A percentile compares a stretch with the other conserved stretches of the same genome.
phyloP scores from a whole-genome alignment of 2,888 invertebrate species.

The Polylopha cassiicola region DNA sequence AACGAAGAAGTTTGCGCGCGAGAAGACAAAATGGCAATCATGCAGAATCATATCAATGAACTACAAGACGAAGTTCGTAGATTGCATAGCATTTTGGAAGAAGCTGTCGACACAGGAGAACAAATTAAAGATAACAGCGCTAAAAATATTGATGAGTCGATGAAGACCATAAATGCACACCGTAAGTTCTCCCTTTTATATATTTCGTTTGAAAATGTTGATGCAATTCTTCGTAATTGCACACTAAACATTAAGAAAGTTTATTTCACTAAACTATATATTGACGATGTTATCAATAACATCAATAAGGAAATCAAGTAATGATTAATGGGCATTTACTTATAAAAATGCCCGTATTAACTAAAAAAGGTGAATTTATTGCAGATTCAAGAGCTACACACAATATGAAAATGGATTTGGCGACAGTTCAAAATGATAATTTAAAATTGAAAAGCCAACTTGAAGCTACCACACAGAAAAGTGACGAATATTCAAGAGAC shows the following conservation, averaged over 20 bases:
- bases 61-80: slow-evolving; percentile 55
- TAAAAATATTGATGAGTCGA: slow-evolving; percentile 45
- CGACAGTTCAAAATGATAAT: slow-evolving; percentile 49
- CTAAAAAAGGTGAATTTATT: too few relatives aligned
- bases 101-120: slow-evolving; percentile 50
- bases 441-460: slow-evolving; percentile 43
- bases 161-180: slow-evolving; percentile 58
- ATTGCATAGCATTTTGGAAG: slow-evolving; percentile 44
- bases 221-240: too few relatives aligned
- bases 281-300: too few relatives aligned
- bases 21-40: slow-evolving; percentile 52
- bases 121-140: slow-evolving; percentile 45
- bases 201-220: too few relatives aligned
- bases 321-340: too few relatives aligned
- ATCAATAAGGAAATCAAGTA: too few relatives aligned
- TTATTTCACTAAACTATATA: too few relatives aligned
- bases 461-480: slow-evolving; percentile 40
- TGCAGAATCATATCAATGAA: slow-evolving; percentile 63
- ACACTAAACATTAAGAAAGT: too few relatives aligned
- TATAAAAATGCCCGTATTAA: too few relatives aligned
- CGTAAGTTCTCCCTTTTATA: slow-evolving; percentile 42
- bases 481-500: slow-evolving; percentile 40
- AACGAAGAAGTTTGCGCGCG: slow-evolving; percentile 47
- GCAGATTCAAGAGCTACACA: slow-evolving; percentile 66
- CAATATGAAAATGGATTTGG: slow-evolving; percentile 62